Conservation (phyloP, 2,113 vertebrate genomes). For the Equus przewalskii region DNA sequence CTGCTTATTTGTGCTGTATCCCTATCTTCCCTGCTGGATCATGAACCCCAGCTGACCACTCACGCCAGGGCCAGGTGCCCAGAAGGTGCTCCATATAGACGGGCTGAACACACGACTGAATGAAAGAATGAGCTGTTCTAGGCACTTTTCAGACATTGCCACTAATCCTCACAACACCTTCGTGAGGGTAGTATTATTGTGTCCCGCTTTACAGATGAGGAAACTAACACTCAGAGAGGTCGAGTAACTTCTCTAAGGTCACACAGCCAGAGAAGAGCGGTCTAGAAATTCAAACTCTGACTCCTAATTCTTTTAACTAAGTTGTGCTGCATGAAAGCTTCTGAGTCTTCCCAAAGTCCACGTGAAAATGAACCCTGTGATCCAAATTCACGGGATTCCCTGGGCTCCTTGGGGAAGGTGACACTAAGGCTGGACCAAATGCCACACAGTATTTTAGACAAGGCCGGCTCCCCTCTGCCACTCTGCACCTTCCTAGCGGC, state of each 20-base stretch:
- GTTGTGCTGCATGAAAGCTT: neutral
- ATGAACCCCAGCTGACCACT: neutral
- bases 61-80: neutral
- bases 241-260: neutral
- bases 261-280: neutral
- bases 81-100: neutral
- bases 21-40: neutral
- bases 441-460: neutral
- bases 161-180: neutral
- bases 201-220: neutral
- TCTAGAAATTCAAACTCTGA: neutral
- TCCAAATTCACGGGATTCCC: neutral
- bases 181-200: neutral
- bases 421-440: neutral
- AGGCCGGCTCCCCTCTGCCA: neutral
- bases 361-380: neutral
- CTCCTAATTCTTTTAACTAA: neutral
- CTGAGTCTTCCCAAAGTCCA: neutral
- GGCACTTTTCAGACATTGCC: neutral
- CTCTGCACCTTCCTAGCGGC: neutral
- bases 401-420: neutral
- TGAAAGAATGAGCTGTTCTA: rapidly evolving
- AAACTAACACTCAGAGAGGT: neutral
- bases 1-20: no score
- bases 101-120: rapidly evolving